Base-by-base conservation (phyloP, 2,888 invertebrate genomes). In the Rotaria sp. region DNA sequence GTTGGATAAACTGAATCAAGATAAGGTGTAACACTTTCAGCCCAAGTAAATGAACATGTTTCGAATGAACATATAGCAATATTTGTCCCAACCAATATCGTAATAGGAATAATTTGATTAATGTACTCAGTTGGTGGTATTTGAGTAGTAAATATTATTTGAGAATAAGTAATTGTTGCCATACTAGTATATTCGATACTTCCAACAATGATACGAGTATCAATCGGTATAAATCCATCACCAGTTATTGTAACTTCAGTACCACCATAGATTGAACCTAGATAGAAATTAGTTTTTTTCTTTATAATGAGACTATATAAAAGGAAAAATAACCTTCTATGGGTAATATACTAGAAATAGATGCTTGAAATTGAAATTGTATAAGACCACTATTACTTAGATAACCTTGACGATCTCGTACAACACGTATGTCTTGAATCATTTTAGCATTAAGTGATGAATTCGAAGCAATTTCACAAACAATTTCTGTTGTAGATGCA, bases 351-450 rank as follows among this genome's bases (percentile, higher is more conserved):
- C 15, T 30, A 24, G 67, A 35, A 67, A 35, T 26, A 2, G 1
- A 80, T 11, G 80, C 80, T 45, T 45, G 26, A n/a, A 80, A 80
- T 80, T 45, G 45, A 80, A 80, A 80, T n/a, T 80, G 41, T n/a
- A 80, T 8, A 3, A 45, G 26, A 18, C 80, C 80, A n/a, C 45
- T 26, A 45, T 45, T 80, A 21, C 4, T 80, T 11, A 80, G n/a
- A 26, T 26, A 80, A 15, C 80, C 80, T 45, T 80, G 41, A 4
- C 4, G 24, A 45, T 13, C 26, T 4, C 26, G 26, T 45, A 26
- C 26, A n/a, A 80, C 80, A 2, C 21, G 11, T 2, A 80, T 15
- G 26, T 21, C 21, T 80, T 80, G 80, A n/a, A 13, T n/a, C n/a
- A n/a, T 1, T 26, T 45, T 45, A n/a, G 26, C 80, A 45, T 80